Evolutionary conservation across 2,113 vertebrate species (phyloP).

Genomic region (Mirza zaza): DNA sequence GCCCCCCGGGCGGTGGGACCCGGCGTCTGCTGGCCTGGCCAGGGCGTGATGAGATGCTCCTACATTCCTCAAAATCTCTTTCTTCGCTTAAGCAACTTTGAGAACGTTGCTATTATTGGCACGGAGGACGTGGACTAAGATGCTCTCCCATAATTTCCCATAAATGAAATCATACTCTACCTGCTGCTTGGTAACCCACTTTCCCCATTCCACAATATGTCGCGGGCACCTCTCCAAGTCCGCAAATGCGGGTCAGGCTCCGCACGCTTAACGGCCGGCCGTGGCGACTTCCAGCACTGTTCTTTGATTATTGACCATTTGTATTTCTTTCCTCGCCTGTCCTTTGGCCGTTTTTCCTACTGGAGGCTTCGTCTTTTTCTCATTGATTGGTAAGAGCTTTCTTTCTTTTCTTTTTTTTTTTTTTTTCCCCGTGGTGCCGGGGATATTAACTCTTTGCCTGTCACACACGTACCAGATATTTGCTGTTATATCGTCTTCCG

Average conservation of each 20-base stretch:
- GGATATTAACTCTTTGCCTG: constrained; percentile 49
- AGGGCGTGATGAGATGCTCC: neutral
- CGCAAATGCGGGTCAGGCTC: constrained; percentile 48
- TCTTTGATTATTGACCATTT: constrained; percentile 58
- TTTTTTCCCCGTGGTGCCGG: neutral
- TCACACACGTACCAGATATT: neutral
- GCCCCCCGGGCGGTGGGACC: neutral
- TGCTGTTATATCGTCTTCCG: neutral
- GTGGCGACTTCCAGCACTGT: constrained; percentile 21
- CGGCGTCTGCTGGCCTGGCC: rapidly evolving
- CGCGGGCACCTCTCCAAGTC: constrained; percentile 29
- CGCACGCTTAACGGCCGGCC: neutral
- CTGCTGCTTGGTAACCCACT: constrained; percentile 54
- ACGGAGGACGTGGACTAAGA: neutral
- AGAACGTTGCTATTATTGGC: neutral
- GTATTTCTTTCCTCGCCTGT: constrained; percentile 34
- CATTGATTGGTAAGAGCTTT: constrained; percentile 49
- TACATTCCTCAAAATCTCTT: neutral
- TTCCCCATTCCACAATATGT: constrained; percentile 5
- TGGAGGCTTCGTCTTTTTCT: constrained; percentile 43
- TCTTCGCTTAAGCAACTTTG: neutral
- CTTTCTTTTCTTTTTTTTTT: neutral
- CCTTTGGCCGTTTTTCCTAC: constrained; percentile 42
- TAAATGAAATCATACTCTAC: constrained; percentile 37
- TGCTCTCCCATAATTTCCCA: neutral